Conservation (phyloP, 2,113 vertebrate species). For the Chlorodrepanis virens region DNA sequence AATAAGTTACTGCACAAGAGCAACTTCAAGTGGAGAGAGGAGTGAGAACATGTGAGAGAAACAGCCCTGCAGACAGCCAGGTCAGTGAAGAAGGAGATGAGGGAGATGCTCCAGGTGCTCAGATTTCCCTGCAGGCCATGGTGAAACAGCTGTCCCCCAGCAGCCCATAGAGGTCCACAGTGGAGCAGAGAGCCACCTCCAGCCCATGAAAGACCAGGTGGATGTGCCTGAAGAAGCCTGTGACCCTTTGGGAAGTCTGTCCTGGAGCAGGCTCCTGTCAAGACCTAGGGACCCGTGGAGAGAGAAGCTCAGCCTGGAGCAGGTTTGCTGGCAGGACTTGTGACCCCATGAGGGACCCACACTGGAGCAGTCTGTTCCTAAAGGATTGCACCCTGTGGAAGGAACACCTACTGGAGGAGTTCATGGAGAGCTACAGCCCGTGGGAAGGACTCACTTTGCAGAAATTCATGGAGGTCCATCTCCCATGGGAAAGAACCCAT, state of each 20-base stretch:
- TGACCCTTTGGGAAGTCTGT: accelerated
- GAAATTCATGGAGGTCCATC: background rate
- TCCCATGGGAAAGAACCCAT: background rate
- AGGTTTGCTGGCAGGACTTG: background rate
- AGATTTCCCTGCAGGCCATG: background rate
- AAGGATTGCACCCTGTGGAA: background rate
- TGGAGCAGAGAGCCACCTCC: background rate
- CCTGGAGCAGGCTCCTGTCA: background rate
- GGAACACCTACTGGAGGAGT: too few relatives aligned
- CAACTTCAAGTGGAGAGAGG: background rate
- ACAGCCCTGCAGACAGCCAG: background rate
- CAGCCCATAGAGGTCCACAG: background rate
- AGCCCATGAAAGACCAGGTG: background rate
- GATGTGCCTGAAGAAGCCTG: background rate
- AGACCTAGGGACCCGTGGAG: background rate
- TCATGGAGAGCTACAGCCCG: background rate
- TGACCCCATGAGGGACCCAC: accelerated
- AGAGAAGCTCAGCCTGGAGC: background rate
- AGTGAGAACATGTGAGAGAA: background rate
- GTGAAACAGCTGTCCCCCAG: background rate
- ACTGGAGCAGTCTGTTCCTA: background rate
- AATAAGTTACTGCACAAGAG: background rate
- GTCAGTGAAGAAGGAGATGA: background rate
- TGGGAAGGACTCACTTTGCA: background rate
- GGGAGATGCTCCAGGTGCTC: accelerated